Percentiles rank a stretch among this genome's conserved stretches.
Evolutionary conservation across 2,797 vertebrate species (phyloP).

Genomic region (Scolopax rusticola): DNA sequence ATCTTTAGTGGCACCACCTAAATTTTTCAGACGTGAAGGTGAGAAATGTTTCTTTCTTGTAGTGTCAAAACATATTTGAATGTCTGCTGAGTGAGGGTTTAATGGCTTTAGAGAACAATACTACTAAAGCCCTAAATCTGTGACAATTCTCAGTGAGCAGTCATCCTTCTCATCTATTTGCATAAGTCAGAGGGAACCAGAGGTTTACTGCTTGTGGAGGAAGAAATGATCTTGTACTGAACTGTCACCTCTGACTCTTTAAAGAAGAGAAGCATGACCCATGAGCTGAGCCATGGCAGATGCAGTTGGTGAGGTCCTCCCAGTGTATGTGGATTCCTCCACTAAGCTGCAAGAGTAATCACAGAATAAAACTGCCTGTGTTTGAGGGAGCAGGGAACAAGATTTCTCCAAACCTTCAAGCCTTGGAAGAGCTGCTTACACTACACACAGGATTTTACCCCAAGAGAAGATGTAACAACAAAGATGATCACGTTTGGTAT

Average conservation of each 20-base stretch:
- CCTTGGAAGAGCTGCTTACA: background rate
- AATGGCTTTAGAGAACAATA: background rate
- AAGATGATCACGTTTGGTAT: background rate
- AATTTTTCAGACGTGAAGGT: background rate
- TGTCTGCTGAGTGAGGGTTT: background rate
- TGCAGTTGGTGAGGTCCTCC: background rate
- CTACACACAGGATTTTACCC: background rate
- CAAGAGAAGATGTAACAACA: background rate
- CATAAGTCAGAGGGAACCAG: background rate
- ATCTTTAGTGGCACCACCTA: background rate
- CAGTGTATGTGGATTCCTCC: fast-evolving
- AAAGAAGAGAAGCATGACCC: background rate
- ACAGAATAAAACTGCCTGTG: background rate
- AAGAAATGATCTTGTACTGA: background rate
- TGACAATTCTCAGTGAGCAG: background rate
- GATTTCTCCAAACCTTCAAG: background rate
- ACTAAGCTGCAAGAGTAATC: background rate
- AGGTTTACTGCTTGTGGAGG: background rate
- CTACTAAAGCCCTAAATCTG: background rate
- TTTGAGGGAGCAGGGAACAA: background rate
- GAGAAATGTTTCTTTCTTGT: background rate
- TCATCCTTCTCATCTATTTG: background rate
- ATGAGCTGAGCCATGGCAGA: background rate
- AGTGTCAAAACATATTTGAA: background rate
- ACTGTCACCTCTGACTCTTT: background rate